phyloP scores from a whole-genome alignment of 2,888 invertebrate species.

The Cyclophora punctaria region DNA sequence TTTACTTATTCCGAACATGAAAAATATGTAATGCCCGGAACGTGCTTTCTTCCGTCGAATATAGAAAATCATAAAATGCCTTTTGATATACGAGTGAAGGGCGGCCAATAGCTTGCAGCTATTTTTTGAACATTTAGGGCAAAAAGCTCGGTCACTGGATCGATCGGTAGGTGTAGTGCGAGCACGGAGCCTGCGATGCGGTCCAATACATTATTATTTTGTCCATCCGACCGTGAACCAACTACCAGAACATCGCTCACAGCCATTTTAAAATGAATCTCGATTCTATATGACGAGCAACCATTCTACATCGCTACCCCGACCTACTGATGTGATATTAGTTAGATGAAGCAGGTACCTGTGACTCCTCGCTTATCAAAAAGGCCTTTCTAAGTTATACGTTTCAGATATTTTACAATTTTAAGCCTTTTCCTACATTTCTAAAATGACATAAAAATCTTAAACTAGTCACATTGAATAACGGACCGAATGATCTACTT shows the following conservation, averaged over 20 bases:
- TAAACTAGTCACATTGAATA: not conserved
- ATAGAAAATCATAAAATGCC: conserved; percentile 4
- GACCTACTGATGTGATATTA: conserved; percentile 6
- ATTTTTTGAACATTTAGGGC: conserved; percentile 8
- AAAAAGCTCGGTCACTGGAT: conserved; percentile 14
- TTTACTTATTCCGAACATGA: too few relatives aligned
- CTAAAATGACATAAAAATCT: conserved; percentile 3
- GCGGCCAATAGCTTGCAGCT: conserved; percentile 7
- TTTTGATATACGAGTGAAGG: conserved; percentile 3
- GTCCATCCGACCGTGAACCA: conserved; percentile 40
- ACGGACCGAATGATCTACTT: conserved; percentile 1
- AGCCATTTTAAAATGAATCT: conserved; percentile 51
- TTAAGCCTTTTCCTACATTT: not conserved
- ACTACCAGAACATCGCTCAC: conserved; percentile 42
- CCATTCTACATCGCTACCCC: conserved; percentile 15
- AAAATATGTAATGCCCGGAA: not conserved
- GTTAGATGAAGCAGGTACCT: conserved; percentile 35
- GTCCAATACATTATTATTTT: conserved; percentile 51
- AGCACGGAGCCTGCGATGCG: conserved; percentile 22
- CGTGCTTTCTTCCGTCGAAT: not conserved
- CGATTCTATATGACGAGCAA: conserved; percentile 36
- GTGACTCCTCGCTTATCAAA: conserved; percentile 34
- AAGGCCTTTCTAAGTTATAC: not conserved
- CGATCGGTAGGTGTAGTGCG: conserved; percentile 13
- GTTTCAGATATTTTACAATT: not conserved